These are phyloP conservation scores for Chlamydotis undulata DNA, from an alignment of 2,113 vertebrate genomes.

Conservation along the genomic window DNA sequence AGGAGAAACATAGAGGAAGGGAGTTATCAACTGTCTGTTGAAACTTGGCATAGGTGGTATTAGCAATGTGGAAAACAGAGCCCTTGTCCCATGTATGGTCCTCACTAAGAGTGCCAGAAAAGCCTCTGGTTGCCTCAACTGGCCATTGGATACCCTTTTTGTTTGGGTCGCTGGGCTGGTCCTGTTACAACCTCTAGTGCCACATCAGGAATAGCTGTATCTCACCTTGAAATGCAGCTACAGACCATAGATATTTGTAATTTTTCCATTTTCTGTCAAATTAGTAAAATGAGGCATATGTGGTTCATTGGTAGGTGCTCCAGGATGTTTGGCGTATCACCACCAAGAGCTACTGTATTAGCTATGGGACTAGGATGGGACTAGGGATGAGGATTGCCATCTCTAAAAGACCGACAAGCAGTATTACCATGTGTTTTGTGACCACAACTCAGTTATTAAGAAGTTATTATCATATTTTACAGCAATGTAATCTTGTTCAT, in stretches of 20 bases:
- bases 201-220: not conserved
- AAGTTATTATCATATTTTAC: not conserved
- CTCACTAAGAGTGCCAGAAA: not conserved
- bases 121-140: not conserved
- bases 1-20: accelerated
- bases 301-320: not conserved
- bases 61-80: not conserved
- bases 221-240: not conserved
- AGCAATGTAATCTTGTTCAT: not conserved
- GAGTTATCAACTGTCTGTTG: not conserved
- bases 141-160: no score
- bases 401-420: not conserved
- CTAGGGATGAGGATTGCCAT: not conserved
- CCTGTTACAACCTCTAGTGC: not conserved
- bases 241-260: not conserved
- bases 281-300: not conserved
- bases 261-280: not conserved
- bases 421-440: not conserved
- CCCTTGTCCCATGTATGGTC: not conserved
- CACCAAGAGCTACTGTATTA: not conserved
- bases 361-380: not conserved
- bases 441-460: not conserved
- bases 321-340: accelerated
- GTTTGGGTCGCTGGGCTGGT: not conserved
- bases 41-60: not conserved